These are phyloP conservation scores for Carcinoscorpius rotundicauda DNA, from an alignment of 1,140 invertebrate species.

Conservation along the genomic window DNA sequence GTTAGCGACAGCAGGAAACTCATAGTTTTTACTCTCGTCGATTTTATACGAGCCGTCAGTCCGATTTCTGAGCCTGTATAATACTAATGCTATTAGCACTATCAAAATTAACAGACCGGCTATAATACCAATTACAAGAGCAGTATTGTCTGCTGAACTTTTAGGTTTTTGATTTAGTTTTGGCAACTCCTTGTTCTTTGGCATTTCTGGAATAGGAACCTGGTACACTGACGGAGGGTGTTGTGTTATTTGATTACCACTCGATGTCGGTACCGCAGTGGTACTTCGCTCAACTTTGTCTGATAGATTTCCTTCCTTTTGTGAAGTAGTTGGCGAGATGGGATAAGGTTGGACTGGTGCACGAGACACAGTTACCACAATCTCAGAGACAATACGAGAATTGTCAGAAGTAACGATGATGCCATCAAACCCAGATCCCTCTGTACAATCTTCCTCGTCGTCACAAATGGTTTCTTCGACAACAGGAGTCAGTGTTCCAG, in stretches of 20 bases:
- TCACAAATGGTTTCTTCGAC: constrained; percentile 22
- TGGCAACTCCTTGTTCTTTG: constrained; percentile 13
- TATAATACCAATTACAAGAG: constrained; percentile 73
- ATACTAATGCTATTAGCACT: constrained; percentile 74
- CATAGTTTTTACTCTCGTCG: constrained; percentile 52
- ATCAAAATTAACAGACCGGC: constrained; percentile 82
- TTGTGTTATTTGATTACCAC: neutral
- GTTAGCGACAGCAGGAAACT: constrained; percentile 26
- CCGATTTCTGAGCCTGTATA: constrained; percentile 76
- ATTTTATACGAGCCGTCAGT: constrained; percentile 82
- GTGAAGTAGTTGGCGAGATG: neutral
- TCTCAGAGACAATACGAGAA: neutral
- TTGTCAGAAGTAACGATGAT: constrained; percentile 12
- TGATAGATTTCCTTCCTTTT: neutral
- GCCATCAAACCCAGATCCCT: constrained; percentile 26
- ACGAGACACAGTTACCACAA: neutral
- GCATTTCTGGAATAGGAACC: constrained; percentile 15
- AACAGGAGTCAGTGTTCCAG: constrained; percentile 2
- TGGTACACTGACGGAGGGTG: constrained; percentile 9
- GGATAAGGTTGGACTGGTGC: neutral
- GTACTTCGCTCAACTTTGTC: constrained; percentile 8
- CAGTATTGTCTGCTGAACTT: constrained; percentile 32
- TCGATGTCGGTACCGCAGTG: constrained; percentile 1
- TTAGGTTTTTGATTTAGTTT: constrained; percentile 8
- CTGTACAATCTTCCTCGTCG: constrained; percentile 27